These are phyloP conservation scores for Caerostris extrusa DNA, from an alignment of 1,140 invertebrate genomes.

Conservation along the genomic window DNA sequence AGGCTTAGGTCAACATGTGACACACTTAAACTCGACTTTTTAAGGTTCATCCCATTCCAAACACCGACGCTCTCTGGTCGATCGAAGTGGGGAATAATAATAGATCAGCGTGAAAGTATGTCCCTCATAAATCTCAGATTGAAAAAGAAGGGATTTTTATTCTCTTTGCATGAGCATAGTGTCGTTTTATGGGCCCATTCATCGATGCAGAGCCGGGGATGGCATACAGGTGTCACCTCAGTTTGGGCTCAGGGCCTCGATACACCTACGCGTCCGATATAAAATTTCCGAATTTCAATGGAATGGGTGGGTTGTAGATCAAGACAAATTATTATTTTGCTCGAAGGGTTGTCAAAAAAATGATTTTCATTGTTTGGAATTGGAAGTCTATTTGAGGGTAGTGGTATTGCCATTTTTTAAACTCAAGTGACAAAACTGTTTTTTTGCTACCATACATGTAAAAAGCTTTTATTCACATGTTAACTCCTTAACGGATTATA, in stretches of 20 bases:
- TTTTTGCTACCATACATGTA: too few species aligned
- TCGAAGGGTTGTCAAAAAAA: neutral
- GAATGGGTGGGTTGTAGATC: neutral
- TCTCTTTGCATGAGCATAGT: slow-evolving; percentile 9
- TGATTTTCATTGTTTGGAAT: too few species aligned
- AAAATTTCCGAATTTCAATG: slow-evolving; percentile 17
- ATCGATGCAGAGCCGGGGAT: neutral
- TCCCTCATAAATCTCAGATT: slow-evolving; percentile 35
- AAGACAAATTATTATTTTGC: neutral
- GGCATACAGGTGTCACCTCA: slow-evolving; percentile 52
- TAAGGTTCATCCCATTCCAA: slow-evolving; percentile 13
- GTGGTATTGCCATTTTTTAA: too few species aligned
- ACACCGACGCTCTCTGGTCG: neutral
- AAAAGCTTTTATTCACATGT: too few species aligned
- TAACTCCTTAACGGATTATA: too few species aligned
- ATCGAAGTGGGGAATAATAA: slow-evolving; percentile 17
- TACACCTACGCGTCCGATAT: slow-evolving; percentile 10
- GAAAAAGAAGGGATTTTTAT: slow-evolving; percentile 30
- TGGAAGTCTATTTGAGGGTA: too few species aligned
- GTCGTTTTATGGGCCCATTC: slow-evolving; percentile 26
- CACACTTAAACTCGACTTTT: slow-evolving; percentile 30
- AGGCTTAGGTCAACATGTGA: slow-evolving; percentile 40
- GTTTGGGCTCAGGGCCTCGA: neutral
- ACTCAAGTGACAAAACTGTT: too few species aligned
- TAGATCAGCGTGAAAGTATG: slow-evolving; percentile 48